These are phyloP conservation scores for Ophioninae sp. DNA, from an alignment of 2,888 invertebrate genomes.

Conservation along the genomic window DNA sequence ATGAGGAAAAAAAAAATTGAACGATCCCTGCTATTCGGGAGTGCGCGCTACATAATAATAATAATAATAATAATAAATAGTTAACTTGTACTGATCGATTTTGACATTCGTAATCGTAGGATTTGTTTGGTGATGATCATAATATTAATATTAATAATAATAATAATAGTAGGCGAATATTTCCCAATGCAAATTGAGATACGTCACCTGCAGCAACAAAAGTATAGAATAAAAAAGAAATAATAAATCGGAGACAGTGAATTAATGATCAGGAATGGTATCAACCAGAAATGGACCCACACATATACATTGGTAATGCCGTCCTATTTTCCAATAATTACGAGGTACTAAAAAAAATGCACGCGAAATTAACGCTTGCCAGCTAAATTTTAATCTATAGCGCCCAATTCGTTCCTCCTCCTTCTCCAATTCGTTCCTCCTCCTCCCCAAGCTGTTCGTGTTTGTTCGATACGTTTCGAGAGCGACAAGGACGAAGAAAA, in stretches of 20 bases:
- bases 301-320: not conserved
- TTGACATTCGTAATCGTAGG: no score
- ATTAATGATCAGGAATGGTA: not conserved
- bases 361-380: not conserved
- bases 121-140: no score
- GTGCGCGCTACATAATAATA: no score
- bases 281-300: not conserved
- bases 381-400: not conserved
- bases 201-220: not conserved
- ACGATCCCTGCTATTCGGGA: not conserved
- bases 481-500: no score
- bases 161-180: slow-evolving; percentile 24
- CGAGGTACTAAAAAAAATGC: not conserved
- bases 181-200: not conserved
- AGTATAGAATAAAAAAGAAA: not conserved
- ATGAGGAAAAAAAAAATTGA: slow-evolving; percentile 5
- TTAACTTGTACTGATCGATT: slow-evolving; percentile 46
- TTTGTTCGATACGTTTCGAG: not conserved
- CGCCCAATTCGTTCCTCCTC: no score
- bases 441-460: not conserved
- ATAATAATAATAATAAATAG: slow-evolving; percentile 53
- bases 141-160: slow-evolving; percentile 49
- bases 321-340: not conserved
- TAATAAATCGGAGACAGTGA: not conserved
- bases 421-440: not conserved